phyloP scores from a whole-genome alignment of 1,140 invertebrate species.

The Pollicipes pollicipes region DNA sequence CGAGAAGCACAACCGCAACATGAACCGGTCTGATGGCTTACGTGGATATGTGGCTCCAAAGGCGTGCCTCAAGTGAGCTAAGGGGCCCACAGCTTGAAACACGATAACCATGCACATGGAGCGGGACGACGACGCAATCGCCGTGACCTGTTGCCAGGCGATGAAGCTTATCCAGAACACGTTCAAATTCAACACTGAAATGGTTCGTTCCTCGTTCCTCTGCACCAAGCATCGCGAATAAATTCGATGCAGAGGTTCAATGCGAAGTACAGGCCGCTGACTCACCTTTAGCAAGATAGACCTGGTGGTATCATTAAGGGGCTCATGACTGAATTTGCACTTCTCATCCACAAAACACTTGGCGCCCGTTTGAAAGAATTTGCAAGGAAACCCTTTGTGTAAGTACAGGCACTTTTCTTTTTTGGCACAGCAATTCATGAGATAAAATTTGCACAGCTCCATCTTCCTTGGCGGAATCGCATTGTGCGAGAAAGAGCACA shows the following conservation, averaged over 20 bases:
- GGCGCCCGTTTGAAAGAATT: constrained; percentile 84
- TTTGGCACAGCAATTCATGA: constrained; percentile 89
- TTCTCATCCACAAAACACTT: constrained; percentile 58
- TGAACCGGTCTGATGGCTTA: too few relatives aligned
- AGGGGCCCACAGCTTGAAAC: too few relatives aligned
- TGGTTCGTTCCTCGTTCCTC: too few relatives aligned
- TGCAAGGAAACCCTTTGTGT: constrained; percentile 94
- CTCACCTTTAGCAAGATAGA: constrained; percentile 26
- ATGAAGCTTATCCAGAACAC: not conserved
- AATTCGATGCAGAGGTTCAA: too few relatives aligned
- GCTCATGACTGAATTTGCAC: constrained; percentile 86
- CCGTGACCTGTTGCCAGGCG: not conserved
- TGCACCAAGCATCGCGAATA: too few relatives aligned
- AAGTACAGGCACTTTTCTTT: constrained; percentile 88
- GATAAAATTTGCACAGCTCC: constrained; percentile 91
- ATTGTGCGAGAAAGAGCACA: constrained; percentile 72
- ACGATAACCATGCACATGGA: too few relatives aligned
- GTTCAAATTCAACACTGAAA: too few relatives aligned
- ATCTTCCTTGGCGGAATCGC: constrained; percentile 62
- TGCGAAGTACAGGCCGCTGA: too few relatives aligned
- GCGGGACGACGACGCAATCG: too few relatives aligned
- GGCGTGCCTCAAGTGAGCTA: too few relatives aligned
- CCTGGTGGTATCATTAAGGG: constrained; percentile 51
- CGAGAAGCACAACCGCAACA: too few relatives aligned
- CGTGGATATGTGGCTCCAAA: too few relatives aligned